Percentiles rank a stretch among this genome's conserved stretches.
phyloP scores from a whole-genome alignment of 2,888 invertebrate species.

The Hypomecis atomaria region DNA sequence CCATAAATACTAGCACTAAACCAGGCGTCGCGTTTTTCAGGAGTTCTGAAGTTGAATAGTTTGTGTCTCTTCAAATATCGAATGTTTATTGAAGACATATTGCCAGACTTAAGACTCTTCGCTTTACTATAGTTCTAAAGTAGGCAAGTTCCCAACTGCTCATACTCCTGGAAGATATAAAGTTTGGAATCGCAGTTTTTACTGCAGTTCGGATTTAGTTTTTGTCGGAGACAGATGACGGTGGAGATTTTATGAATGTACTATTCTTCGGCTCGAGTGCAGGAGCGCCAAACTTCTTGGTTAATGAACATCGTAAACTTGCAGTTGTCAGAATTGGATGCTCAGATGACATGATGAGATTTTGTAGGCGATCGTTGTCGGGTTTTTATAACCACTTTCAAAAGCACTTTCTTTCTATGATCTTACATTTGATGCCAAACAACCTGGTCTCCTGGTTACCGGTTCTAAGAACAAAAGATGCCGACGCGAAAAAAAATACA shows the following conservation, averaged over 20 bases:
- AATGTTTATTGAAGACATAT: conserved; percentile 33
- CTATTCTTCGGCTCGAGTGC: conserved; percentile 24
- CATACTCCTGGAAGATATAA: conserved; percentile 47
- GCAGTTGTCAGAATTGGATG: conserved; percentile 5
- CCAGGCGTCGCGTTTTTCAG: too few relatives aligned
- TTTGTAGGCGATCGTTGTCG: conserved; percentile 3
- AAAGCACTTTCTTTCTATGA: not conserved
- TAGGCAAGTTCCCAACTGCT: conserved; percentile 46
- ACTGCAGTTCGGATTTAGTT: conserved; percentile 51
- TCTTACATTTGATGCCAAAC: too few relatives aligned
- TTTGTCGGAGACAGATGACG: conserved; percentile 39
- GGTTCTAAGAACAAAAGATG: too few relatives aligned
- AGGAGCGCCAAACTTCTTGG: conserved; percentile 13
- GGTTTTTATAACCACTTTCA: not conserved
- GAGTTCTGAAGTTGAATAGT: too few relatives aligned
- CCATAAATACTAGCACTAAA: too few relatives aligned
- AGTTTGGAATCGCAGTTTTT: conserved; percentile 54
- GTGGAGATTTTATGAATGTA: conserved; percentile 29
- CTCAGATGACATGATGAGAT: conserved; percentile 2
- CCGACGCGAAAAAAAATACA: too few relatives aligned
- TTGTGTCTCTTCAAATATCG: conserved; percentile 4
- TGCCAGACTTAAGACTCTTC: conserved; percentile 34
- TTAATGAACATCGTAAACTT: conserved; percentile 22
- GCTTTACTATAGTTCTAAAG: conserved; percentile 49
- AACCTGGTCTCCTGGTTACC: too few relatives aligned